Conservation (phyloP, 2,888 invertebrate species). For the Rhodophaea formosa region DNA sequence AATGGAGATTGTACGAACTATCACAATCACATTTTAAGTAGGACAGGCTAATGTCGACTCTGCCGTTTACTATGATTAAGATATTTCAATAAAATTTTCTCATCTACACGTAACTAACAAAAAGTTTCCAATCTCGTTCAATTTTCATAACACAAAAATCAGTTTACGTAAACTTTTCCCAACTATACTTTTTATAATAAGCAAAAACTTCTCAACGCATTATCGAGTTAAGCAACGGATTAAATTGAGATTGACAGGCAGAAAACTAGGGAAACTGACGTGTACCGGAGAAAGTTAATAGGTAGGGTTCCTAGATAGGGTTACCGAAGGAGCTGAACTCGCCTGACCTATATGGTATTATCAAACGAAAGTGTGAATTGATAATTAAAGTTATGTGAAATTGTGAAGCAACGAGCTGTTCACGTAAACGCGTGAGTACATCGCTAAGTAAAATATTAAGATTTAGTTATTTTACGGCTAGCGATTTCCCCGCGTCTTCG, state of each 20-base stretch:
- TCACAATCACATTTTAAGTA: too few species aligned
- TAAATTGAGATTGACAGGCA: slow-evolving; percentile 17
- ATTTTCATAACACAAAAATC: not conserved
- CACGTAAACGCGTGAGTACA: not conserved
- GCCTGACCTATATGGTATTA: slow-evolving; percentile 13
- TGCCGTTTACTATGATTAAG: too few species aligned
- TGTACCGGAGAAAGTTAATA: slow-evolving; percentile 50
- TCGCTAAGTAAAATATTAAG: too few species aligned
- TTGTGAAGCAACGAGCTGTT: not conserved
- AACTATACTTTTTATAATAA: not conserved
- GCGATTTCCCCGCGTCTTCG: too few species aligned
- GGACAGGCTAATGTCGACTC: too few species aligned
- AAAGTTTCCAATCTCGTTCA: not conserved
- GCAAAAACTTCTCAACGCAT: not conserved
- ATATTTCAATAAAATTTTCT: too few species aligned
- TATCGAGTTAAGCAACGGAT: slow-evolving; percentile 2
- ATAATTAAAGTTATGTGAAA: slow-evolving; percentile 1
- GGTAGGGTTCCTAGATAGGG: slow-evolving; percentile 38
- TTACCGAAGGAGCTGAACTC: slow-evolving; percentile 15
- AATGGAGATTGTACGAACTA: too few species aligned
- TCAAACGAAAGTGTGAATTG: slow-evolving; percentile 11
- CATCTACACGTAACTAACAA: not conserved
- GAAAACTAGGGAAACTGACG: slow-evolving; percentile 24
- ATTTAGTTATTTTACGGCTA: too few species aligned
- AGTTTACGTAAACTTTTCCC: not conserved